Evolutionary conservation across 2,888 invertebrate genomes (phyloP), one percentile per base, ranked within the genome.

Genomic region (Nomada goodeniana): DNA sequence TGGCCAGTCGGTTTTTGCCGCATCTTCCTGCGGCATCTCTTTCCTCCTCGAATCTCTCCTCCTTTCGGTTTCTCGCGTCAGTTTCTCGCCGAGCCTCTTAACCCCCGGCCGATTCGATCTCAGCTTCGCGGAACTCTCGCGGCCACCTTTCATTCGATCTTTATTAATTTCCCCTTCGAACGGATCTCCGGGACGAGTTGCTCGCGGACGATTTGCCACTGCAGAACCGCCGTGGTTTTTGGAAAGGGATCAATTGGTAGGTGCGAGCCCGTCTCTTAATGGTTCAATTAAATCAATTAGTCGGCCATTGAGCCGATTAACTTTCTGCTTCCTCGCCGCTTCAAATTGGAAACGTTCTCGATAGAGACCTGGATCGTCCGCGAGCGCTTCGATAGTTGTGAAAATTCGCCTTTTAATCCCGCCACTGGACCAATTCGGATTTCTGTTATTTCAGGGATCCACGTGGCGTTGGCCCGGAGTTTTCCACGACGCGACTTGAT

Each of bases 261-360:
- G 13, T n/a, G 36, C 15, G 60, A 67, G 10, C 23, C 44, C 67
- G 57, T 67, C 67, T 68, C 42, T 52, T 10, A 69, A 52, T 20
- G 73, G 47, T 69, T 64, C 65, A 74, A 74, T 81, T 80, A 42
- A 55, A 80, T 67, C 74, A 81, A 80, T 81, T 80, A 74, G n/a
- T 2, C 74, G 44, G 7, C 65, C 74, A 70, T 76, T 61, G 55
- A 50, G 47, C 13, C 29, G 55, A 57, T 82, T 67, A 69, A 4
- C 42, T 65, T 2, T 2, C 11, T 52, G 11, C 42, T 65, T n/a
- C 70, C 44, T 18, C 13, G 42, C 18, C 42, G 7, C 23, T 13
- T 0, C 20, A 42, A 42, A 18, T 15, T 29, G 20, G 7, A 11
- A 47, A 29, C 13, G 20, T 26, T 7, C 13, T 29, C 10, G 29